Conservation (phyloP, 2,888 invertebrate genomes). For the Homarus gammarus region DNA sequence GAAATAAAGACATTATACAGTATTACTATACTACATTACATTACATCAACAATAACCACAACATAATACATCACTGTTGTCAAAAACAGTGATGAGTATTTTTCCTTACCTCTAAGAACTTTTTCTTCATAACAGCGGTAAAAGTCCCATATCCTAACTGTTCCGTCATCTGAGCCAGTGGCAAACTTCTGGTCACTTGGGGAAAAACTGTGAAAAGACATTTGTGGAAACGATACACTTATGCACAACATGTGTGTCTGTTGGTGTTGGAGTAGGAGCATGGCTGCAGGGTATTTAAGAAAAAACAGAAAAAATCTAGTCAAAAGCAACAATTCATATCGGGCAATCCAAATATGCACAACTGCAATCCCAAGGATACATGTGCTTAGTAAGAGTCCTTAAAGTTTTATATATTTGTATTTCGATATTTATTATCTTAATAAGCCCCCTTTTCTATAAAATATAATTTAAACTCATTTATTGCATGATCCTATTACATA, state of each 20-base stretch:
- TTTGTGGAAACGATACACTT: conserved; percentile 58
- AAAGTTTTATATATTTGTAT: not conserved
- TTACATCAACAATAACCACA: not conserved
- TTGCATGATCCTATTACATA: too few species aligned
- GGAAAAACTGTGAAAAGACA: conserved; percentile 89
- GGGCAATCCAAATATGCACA: conserved; percentile 7
- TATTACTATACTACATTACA: not conserved
- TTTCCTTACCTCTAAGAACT: conserved; percentile 82
- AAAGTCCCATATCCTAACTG: conserved; percentile 99
- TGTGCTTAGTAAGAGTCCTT: not conserved
- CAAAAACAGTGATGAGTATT: not conserved
- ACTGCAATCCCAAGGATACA: not conserved
- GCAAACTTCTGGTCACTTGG: conserved; percentile 99
- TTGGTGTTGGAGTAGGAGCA: conserved; percentile 42
- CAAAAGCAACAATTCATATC: conserved; percentile 14
- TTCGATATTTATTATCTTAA: not conserved
- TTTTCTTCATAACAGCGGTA: conserved; percentile 97
- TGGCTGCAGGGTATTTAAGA: not conserved
- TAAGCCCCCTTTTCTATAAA: not conserved
- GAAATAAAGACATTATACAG: not conserved
- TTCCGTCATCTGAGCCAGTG: conserved; percentile 99
- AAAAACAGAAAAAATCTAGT: conserved; percentile 24
- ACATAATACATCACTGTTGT: not conserved
- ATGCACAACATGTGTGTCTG: conserved; percentile 26
- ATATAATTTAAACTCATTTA: too few species aligned